Percentiles rank a stretch among this genome's conserved stretches.
Conservation (phyloP, 1,140 invertebrate genomes). For the Lysiphlebus fabarum region DNA sequence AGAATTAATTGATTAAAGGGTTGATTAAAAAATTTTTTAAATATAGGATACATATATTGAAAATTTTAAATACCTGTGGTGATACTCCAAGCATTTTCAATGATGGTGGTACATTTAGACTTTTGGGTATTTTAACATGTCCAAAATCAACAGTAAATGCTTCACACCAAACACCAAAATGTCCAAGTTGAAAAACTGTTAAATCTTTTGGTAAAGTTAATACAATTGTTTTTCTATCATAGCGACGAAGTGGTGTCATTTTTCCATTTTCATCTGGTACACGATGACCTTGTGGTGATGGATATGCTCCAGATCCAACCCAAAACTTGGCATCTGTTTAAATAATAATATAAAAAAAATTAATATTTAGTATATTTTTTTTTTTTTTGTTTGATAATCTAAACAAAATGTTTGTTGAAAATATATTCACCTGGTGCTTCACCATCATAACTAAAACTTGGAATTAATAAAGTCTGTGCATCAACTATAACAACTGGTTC, state of each 20-base stretch:
- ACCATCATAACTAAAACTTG: slow-evolving; percentile 84
- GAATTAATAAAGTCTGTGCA: slow-evolving; percentile 83
- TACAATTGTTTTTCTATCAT: slow-evolving; percentile 82
- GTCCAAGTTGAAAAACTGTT: slow-evolving; percentile 62
- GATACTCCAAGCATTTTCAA: slow-evolving; percentile 89
- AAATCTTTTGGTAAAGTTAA: slow-evolving; percentile 75
- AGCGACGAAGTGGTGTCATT: slow-evolving; percentile 70
- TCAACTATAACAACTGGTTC: slow-evolving; percentile 85
- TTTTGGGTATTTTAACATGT: slow-evolving; percentile 71
- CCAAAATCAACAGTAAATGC: slow-evolving; percentile 89
- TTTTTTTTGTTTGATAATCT: slow-evolving; percentile 4
- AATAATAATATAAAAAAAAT: neutral
- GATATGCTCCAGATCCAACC: slow-evolving; percentile 76
- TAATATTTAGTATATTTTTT: neutral
- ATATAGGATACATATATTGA: neutral
- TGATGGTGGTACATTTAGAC: slow-evolving; percentile 81
- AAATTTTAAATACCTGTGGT: slow-evolving; percentile 70
- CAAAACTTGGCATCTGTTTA: slow-evolving; percentile 83
- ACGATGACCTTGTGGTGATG: slow-evolving; percentile 73
- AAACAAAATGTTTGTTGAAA: slow-evolving; percentile 1
- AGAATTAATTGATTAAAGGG: too few species aligned
- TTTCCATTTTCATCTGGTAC: slow-evolving; percentile 88
- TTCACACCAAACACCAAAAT: slow-evolving; percentile 84
- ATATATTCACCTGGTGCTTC: slow-evolving; percentile 72
- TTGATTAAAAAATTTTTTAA: too few species aligned